Percentiles rank a stretch among this genome's conserved stretches.
phyloP scores from a whole-genome alignment of 2,113 vertebrate genomes.

The Thalassarche chlororhynchos region DNA sequence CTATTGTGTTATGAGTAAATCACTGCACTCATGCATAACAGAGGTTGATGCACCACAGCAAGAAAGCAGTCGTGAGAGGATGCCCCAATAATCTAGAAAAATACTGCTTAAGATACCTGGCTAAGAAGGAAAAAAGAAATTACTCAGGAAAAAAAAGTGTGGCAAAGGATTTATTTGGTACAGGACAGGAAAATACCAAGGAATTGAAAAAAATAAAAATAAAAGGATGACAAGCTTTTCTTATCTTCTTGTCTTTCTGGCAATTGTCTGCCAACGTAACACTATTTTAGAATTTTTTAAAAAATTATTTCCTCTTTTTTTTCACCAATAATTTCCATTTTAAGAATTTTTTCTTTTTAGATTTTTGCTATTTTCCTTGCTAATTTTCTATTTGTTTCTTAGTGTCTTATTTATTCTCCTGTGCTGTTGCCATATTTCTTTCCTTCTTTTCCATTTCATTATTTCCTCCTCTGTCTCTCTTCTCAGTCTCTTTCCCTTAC shows the following conservation, averaged over 20 bases:
- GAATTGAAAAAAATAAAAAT: not conserved
- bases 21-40: not conserved
- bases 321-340: not conserved
- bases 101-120: not conserved
- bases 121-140: not conserved
- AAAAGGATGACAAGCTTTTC: not conserved
- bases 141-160: too few relatives aligned
- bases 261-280: not conserved
- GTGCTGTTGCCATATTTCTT: not conserved
- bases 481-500: not conserved
- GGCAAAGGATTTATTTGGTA: not conserved
- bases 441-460: not conserved
- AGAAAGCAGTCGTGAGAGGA: not conserved
- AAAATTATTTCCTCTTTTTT: not conserved
- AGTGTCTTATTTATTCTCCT: not conserved
- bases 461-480: not conserved
- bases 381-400: not conserved
- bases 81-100: not conserved
- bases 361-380: not conserved
- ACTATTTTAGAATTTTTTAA: not conserved
- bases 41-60: not conserved
- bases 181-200: not conserved
- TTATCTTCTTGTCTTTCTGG: not conserved
- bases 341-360: not conserved
- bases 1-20: not conserved